These are phyloP conservation scores for Drosophila quadrilineata DNA, from an alignment of 1,140 invertebrate genomes.

Conservation along the genomic window DNA sequence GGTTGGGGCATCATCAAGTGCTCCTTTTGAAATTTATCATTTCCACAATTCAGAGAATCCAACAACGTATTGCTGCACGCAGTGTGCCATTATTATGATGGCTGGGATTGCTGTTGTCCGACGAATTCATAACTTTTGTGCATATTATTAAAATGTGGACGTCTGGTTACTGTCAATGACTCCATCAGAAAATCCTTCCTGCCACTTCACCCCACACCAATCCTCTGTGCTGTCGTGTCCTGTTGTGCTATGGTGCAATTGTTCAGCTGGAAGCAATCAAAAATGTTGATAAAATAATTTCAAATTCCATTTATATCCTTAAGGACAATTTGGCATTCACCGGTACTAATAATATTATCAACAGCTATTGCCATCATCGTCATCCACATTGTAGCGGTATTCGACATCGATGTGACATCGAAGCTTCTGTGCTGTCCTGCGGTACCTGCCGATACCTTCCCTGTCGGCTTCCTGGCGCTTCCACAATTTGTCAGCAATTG, in stretches of 20 bases:
- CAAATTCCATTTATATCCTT: slow-evolving; percentile 78
- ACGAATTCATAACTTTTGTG: slow-evolving; percentile 74
- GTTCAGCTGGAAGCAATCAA: slow-evolving; percentile 77
- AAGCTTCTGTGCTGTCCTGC: slow-evolving; percentile 24
- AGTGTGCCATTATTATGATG: not conserved
- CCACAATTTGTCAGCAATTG: slow-evolving; percentile 75
- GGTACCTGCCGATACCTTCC: slow-evolving; percentile 18
- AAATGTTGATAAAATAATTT: slow-evolving; percentile 80
- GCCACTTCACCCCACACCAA: too few relatives aligned
- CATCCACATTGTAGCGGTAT: not conserved
- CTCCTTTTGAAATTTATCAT: slow-evolving; percentile 65
- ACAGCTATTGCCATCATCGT: slow-evolving; percentile 15
- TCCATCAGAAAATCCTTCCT: slow-evolving; percentile 43
- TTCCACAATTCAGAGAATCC: slow-evolving; percentile 36
- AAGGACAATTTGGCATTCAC: slow-evolving; percentile 79
- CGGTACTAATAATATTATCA: slow-evolving; percentile 76
- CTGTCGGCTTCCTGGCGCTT: slow-evolving; percentile 30
- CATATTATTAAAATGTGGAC: slow-evolving; percentile 62
- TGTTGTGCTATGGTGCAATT: slow-evolving; percentile 36
- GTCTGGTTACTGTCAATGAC: slow-evolving; percentile 53
- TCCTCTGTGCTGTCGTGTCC: slow-evolving; percentile 3
- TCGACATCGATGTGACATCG: slow-evolving; percentile 32
- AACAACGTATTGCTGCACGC: slow-evolving; percentile 55
- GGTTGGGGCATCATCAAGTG: not conserved
- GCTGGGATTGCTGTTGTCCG: slow-evolving; percentile 26